Percentiles rank a stretch among this genome's conserved stretches.
Evolutionary conservation across 2,113 vertebrate genomes (phyloP).

Genomic region (Mobula birostris): DNA sequence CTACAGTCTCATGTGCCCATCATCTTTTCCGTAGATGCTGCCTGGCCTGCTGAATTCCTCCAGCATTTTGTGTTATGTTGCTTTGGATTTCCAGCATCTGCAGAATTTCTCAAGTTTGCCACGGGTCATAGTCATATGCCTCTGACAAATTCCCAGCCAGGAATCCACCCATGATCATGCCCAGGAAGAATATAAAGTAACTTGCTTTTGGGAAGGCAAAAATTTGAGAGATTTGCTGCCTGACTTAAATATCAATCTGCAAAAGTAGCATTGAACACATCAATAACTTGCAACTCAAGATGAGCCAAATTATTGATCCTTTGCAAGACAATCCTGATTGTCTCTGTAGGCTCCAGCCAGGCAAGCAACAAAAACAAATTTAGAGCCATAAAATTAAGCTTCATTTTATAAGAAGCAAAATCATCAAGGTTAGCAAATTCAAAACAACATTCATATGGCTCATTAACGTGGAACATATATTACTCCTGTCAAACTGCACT

Average conservation of each 20-base stretch:
- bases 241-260: background rate
- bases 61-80: no score
- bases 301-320: background rate
- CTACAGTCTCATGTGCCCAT: no score
- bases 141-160: no score
- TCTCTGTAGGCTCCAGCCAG: background rate
- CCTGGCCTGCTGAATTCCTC: no score
- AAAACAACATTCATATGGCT: background rate
- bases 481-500: background rate
- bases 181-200: no score
- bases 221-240: background rate
- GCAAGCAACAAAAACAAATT: background rate
- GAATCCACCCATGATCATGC: no score
- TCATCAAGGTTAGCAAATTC: background rate
- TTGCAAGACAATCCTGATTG: background rate
- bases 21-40: no score
- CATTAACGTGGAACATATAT: background rate
- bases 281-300: background rate
- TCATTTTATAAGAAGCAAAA: background rate
- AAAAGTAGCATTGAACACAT: background rate
- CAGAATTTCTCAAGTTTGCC: no score
- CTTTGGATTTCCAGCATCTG: no score
- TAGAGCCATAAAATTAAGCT: background rate
- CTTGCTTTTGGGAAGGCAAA: no score
- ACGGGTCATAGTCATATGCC: no score